These are phyloP conservation scores for Caligus rogercresseyi DNA, from an alignment of 1,140 invertebrate species.

Conservation along the genomic window DNA sequence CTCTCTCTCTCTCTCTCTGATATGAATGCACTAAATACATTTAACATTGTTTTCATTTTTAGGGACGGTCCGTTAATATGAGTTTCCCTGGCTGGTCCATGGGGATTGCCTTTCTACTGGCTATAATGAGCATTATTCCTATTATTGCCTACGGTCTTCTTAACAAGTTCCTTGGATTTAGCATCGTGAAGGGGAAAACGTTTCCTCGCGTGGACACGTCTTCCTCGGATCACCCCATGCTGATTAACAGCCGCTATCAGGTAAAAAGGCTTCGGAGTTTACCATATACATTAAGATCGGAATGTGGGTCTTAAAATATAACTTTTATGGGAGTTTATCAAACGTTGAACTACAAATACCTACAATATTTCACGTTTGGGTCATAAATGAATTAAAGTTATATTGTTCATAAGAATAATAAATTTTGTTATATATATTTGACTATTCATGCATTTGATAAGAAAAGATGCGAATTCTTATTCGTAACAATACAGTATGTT, in stretches of 20 bases:
- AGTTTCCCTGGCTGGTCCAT: slow-evolving; percentile 70
- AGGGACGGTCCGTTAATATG: slow-evolving; percentile 48
- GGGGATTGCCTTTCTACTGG: slow-evolving; percentile 48
- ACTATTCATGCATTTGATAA: too few relatives aligned
- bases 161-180: neutral
- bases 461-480: too few relatives aligned
- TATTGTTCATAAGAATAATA: neutral
- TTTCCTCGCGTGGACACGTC: neutral
- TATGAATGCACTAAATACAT: too few relatives aligned
- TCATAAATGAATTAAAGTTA: neutral
- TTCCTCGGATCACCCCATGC: neutral
- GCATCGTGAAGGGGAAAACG: neutral
- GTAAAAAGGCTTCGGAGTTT: neutral
- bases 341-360: neutral
- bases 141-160: neutral
- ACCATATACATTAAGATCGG: neutral
- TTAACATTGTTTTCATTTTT: slow-evolving; percentile 22
- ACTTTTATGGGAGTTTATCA: neutral
- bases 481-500: too few relatives aligned
- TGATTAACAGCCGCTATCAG: neutral
- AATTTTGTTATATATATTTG: too few relatives aligned
- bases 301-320: neutral
- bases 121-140: neutral
- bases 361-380: too few relatives aligned
- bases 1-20: too few relatives aligned